Evolutionary conservation across 2,113 vertebrate genomes (phyloP), one percentile per base, ranked within the genome.

Genomic region (Chauna torquata): DNA sequence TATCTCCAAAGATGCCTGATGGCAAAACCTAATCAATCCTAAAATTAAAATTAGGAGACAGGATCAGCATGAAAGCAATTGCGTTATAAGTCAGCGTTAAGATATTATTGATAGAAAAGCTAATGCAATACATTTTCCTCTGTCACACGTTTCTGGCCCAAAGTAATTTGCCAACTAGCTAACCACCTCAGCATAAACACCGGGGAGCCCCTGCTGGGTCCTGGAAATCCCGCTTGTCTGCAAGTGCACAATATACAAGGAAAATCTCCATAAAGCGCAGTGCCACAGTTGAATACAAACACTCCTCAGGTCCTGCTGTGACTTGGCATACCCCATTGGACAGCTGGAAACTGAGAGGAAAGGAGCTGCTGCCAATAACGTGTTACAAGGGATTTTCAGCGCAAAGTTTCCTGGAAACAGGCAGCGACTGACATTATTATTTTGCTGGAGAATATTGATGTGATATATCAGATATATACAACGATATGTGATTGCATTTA

Each of bases 241-340:
- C 98, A 98, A 98, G 98, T 97, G 98, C 98, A 98, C 98, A 98
- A 96, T 98, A 98, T 97, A 96, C 94, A 97, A 95, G 97, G 97
- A 97, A 97, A 97, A 97, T 97, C 97, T 97, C 96, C 96, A 95
- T 91, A 96, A 98, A 97, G 96, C 96, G 93, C 84, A 2, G 94
- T 97, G 98, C 98, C 97, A 97, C 98, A 96, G 97, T 97, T 98
- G 98, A 98, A 98, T 98, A 98, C 98, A 98, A 98, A 98, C 98
- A 97, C 98, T 98, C 98, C 97, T 98, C 98, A 98, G 97, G 98
- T 99, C 99, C 99, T 98, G 99, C 99, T 99, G 99, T 98, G 99
- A 99, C 98, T 99, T 99, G 99, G 99, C 99, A 98, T 98, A 98
- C 98, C 99, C 99, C 94, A 20, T 97, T 97, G 98, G 99, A 99